Evolutionary conservation across 2,113 vertebrate species (phyloP).

Genomic region (Coturnix japonica): DNA sequence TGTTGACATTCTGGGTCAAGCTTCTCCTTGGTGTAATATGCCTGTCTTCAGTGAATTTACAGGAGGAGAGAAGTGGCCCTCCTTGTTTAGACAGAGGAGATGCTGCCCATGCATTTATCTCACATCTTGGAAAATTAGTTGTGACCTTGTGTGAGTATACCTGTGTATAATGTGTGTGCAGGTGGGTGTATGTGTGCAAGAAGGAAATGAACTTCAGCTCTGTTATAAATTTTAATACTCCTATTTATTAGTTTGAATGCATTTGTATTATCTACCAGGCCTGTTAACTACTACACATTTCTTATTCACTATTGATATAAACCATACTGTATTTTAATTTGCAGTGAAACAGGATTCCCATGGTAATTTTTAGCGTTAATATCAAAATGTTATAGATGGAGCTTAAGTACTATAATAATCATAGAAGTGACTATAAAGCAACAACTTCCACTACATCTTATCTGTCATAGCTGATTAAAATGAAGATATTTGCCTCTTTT

Average conservation of each 20-base stretch:
- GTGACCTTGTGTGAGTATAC: background rate
- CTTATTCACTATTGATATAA: slow-evolving; percentile 28
- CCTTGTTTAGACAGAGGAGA: background rate
- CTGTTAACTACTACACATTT: slow-evolving; percentile 13
- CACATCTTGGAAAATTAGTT: slow-evolving; percentile 25
- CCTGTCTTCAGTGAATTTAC: slow-evolving; percentile 17
- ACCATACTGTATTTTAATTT: background rate
- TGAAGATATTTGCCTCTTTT: background rate
- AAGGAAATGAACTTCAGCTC: background rate
- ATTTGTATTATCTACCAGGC: slow-evolving; percentile 6
- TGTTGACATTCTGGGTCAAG: slow-evolving; percentile 48
- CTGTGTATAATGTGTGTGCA: background rate
- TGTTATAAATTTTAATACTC: background rate
- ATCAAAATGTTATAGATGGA: background rate
- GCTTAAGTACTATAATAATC: background rate
- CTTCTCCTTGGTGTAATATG: background rate
- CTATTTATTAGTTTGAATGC: slow-evolving; percentile 42
- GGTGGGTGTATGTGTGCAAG: background rate
- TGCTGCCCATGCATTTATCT: slow-evolving; percentile 19
- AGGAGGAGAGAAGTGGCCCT: background rate
- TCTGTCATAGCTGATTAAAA: background rate
- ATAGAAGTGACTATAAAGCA: background rate
- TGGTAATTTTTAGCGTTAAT: slow-evolving; percentile 36
- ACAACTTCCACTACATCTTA: background rate
- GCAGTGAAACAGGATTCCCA: slow-evolving; percentile 7